These are phyloP conservation scores for Volucella bombylans DNA, from an alignment of 2,888 invertebrate species.

Conservation along the genomic window DNA sequence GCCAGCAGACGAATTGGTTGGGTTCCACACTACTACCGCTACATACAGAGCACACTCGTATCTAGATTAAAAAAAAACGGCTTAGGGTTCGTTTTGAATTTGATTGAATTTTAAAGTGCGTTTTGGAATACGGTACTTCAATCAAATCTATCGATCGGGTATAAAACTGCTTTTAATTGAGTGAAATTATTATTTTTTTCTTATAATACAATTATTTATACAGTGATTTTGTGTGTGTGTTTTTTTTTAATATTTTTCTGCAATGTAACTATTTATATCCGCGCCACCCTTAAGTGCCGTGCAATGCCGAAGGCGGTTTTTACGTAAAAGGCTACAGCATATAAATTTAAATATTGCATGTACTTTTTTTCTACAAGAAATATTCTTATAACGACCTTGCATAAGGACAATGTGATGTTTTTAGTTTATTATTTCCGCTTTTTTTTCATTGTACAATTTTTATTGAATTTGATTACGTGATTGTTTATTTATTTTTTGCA, in stretches of 20 bases:
- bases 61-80: no score
- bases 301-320: slow-evolving; percentile 43
- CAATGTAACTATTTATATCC: slow-evolving; percentile 41
- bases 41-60: background rate
- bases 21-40: slow-evolving; percentile 23
- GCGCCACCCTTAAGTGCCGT: slow-evolving; percentile 39
- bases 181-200: no score
- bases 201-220: no score
- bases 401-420: slow-evolving; percentile 49
- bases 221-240: no score
- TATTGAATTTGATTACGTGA: slow-evolving; percentile 48
- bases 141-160: no score
- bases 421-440: slow-evolving; percentile 14
- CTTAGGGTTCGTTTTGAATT: background rate
- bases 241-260: background rate
- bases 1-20: slow-evolving; percentile 67
- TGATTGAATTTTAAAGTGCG: no score
- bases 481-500: slow-evolving; percentile 28
- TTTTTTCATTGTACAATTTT: slow-evolving; percentile 14
- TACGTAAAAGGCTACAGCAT: slow-evolving; percentile 55
- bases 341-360: slow-evolving; percentile 1
- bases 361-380: slow-evolving; percentile 20
- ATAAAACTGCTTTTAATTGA: no score
- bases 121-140: no score
- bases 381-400: slow-evolving; percentile 55